Percentiles rank a stretch among this genome's conserved stretches.
Conservation (phyloP, 2,797 vertebrate genomes). For the Meriones psammophilus region DNA sequence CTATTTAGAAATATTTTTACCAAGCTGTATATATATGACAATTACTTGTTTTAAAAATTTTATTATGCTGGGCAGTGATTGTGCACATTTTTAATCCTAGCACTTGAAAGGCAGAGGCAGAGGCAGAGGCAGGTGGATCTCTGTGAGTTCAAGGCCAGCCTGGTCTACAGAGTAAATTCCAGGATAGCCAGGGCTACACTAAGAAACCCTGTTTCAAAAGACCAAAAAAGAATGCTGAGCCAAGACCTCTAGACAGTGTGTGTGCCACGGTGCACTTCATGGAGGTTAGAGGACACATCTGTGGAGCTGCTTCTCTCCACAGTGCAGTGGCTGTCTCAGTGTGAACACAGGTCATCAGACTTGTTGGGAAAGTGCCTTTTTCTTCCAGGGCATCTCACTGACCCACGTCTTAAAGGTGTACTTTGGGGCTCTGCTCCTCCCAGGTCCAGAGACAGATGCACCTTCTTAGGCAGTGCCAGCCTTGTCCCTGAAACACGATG, state of each 20-base stretch:
- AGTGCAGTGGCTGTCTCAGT: background rate
- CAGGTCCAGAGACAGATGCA: background rate
- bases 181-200: too few relatives aligned
- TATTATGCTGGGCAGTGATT: background rate
- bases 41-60: background rate
- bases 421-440: background rate
- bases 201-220: too few relatives aligned
- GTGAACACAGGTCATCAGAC: background rate
- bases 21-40: background rate
- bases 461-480: background rate
- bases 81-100: too few relatives aligned
- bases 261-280: background rate
- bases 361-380: background rate
- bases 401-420: conserved; percentile 26
- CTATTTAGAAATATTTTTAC: conserved; percentile 45
- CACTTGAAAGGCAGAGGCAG: too few relatives aligned
- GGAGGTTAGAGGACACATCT: background rate
- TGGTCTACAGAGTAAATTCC: too few relatives aligned
- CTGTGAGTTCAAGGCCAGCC: too few relatives aligned
- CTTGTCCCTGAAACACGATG: background rate
- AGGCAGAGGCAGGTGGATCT: too few relatives aligned
- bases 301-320: background rate
- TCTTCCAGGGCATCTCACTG: background rate
- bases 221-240: too few relatives aligned
- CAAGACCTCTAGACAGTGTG: background rate